Base-by-base conservation (phyloP, 2,797 vertebrate genomes). In the Lycodopsis pacificus region DNA sequence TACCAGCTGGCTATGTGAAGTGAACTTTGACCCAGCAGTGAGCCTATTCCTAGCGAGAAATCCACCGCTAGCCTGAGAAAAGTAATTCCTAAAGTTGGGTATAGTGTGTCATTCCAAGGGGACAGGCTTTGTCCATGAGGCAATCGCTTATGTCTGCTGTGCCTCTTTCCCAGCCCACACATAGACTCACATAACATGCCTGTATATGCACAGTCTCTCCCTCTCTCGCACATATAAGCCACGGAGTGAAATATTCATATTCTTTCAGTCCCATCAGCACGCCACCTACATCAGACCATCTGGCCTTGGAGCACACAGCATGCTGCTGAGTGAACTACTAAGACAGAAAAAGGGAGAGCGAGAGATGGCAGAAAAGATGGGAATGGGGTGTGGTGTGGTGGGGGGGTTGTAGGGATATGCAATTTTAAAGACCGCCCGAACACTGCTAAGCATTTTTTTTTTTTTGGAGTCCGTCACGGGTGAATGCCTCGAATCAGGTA, bases 1-100 rank as follows among this genome's bases (percentile, higher is more conserved):
- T 88, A 92, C 86, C 94, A 92, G 86, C 88, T 58, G 80, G 92
- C 92, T 93, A 85, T 91, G 86, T 93, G 86, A 91, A 90, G 76
- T 90, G 91, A 92, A 92, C 93, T 93, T 67, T 94, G 93, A 83
- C 95, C 82, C 91, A 57, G 69, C 89, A 30, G 25, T 42, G 65
- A 81, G 77, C 77, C 70, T 63, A 72, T 71, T 62, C 75, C 71
- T 71, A 67, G 67, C 67, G 72, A 86, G 81, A 87, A 88, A 81
- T 70, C 49, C 65, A 77, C 14, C 8, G 49, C 77, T 56, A 32
- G 48, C 27, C 77, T 58, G 67, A 77, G 77, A 84, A 75, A 86
- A 82, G 74, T 61, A 79, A 90, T 89, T 88, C 86, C 82, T 61
- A 42, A 63, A 62, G 56, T 73, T 44, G 73, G 80, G 77, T 87